A percentile compares a stretch with the other conserved stretches of the same genome.
phyloP scores from a whole-genome alignment of 2,113 vertebrate genomes.

The Burhinus bistriatus region DNA sequence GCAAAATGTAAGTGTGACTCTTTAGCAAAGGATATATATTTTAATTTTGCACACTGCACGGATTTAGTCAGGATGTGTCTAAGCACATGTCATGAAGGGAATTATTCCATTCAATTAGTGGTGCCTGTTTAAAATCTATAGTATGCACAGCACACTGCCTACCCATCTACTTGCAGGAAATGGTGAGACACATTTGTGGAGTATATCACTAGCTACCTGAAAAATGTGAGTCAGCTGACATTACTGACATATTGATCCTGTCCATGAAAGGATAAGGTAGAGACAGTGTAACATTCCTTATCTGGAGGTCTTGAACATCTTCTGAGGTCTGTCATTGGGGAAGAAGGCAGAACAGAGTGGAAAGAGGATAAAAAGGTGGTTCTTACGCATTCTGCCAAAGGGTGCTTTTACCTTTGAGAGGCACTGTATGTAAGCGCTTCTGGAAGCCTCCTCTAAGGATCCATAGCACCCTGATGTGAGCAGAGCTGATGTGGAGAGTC shows the following conservation, averaged over 20 bases:
- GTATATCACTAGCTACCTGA: neutral
- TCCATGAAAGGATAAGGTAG: neutral
- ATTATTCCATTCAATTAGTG: neutral
- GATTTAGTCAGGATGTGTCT: neutral
- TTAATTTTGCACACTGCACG: neutral
- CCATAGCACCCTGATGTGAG: too few relatives aligned
- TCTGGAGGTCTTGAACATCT: neutral
- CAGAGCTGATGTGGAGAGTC: neutral
- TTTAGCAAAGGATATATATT: neutral
- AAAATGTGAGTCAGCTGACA: neutral
- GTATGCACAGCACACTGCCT: neutral
- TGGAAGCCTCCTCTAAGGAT: neutral
- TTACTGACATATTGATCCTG: neutral
- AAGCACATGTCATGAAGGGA: neutral
- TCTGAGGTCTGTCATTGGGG: neutral
- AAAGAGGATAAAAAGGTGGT: neutral
- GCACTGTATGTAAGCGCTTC: neutral
- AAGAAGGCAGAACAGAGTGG: neutral
- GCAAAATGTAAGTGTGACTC: neutral
- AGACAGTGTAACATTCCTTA: neutral
- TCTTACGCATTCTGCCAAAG: neutral
- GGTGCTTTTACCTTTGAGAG: fast-evolving
- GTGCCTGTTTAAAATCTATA: neutral
- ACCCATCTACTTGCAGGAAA: fast-evolving
- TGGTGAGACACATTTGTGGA: too few relatives aligned